These are phyloP conservation scores for Amblyraja radiata DNA, from an alignment of 2,797 vertebrate genomes.

Conservation along the genomic window DNA sequence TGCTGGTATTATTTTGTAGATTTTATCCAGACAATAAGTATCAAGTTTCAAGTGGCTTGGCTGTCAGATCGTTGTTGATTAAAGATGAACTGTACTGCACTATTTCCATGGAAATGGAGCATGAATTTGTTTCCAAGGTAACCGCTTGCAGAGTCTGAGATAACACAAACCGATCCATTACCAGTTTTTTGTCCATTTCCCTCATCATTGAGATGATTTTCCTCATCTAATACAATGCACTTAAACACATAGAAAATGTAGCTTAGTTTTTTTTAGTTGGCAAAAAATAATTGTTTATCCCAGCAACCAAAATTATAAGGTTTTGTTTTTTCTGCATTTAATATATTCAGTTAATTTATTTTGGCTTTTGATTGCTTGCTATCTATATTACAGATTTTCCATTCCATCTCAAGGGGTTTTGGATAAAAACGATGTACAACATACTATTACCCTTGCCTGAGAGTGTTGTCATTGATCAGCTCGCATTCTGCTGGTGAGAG, in stretches of 20 bases:
- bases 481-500: background rate
- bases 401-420: background rate
- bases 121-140: conserved; percentile 77
- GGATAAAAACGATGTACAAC: too few relatives aligned
- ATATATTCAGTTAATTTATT: background rate
- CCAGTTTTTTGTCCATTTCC: background rate
- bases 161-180: conserved; percentile 39
- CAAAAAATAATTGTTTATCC: background rate
- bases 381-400: background rate
- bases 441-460: background rate
- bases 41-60: conserved; percentile 41
- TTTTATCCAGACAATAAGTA: conserved; percentile 45
- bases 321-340: background rate
- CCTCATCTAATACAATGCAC: background rate
- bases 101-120: conserved; percentile 64
- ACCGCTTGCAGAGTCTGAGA: conserved; percentile 55
- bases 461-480: background rate
- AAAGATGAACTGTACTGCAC: conserved; percentile 51
- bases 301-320: background rate
- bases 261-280: background rate
- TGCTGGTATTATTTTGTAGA: background rate
- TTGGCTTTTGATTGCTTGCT: background rate
- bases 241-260: background rate
- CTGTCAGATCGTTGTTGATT: conserved; percentile 51
- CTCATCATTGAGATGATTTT: background rate